Evolutionary conservation across 2,888 invertebrate genomes (phyloP).

Genomic region (Eilema caniola): DNA sequence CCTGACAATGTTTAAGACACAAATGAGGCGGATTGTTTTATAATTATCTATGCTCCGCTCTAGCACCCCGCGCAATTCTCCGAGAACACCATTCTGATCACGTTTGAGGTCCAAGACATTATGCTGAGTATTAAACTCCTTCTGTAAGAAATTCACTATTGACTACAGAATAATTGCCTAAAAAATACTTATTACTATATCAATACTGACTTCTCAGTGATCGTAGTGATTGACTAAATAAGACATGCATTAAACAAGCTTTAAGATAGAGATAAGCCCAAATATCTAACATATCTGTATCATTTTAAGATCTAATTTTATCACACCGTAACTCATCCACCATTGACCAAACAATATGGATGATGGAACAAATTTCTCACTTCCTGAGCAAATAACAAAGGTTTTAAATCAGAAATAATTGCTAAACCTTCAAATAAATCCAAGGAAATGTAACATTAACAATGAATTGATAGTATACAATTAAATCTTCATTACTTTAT

Average conservation of each 20-base stretch:
- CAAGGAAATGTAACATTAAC: not conserved
- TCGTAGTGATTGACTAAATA: not conserved
- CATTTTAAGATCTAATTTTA: not conserved
- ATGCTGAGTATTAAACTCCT: too few species aligned
- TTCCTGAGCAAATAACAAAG: slow-evolving; percentile 2
- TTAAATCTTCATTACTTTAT: not conserved
- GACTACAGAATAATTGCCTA: too few species aligned
- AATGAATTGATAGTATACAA: not conserved
- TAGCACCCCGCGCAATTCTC: too few species aligned
- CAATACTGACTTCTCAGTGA: not conserved
- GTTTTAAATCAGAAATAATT: not conserved
- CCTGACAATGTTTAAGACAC: too few species aligned
- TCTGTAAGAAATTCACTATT: too few species aligned
- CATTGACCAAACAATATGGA: not conserved
- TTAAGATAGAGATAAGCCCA: not conserved
- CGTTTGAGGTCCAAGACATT: too few species aligned
- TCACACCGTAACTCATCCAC: not conserved
- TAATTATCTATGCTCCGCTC: too few species aligned
- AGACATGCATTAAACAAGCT: not conserved
- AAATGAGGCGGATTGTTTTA: too few species aligned
- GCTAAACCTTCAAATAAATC: not conserved
- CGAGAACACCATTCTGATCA: too few species aligned
- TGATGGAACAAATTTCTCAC: not conserved
- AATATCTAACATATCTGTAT: not conserved
- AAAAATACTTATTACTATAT: too few species aligned